Evolutionary conservation across 2,888 invertebrate genomes (phyloP).

Genomic region (Crepidodera aurea): DNA sequence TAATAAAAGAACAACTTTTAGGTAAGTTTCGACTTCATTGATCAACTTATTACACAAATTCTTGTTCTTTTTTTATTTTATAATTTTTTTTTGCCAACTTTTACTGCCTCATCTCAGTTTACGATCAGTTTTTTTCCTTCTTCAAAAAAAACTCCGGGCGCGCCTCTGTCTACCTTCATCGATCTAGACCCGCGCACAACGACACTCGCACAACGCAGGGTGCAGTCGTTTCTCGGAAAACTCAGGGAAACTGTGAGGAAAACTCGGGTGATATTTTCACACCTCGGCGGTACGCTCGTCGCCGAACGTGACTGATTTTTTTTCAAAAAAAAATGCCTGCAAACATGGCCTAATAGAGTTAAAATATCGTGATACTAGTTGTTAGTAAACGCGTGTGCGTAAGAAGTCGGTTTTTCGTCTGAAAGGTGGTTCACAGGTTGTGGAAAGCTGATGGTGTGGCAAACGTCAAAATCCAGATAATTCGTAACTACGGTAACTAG

Average conservation of each 20-base stretch:
- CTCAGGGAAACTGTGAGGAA: constrained; percentile 16
- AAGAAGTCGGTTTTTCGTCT: not conserved
- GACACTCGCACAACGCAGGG: constrained; percentile 22
- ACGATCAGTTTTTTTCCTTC: not conserved
- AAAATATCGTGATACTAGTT: constrained; percentile 5
- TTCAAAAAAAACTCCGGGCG: not conserved
- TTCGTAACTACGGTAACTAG: constrained; percentile 12
- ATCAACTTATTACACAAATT: no score
- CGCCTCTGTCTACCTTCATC: constrained; percentile 23
- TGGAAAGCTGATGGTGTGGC: constrained; percentile 9
- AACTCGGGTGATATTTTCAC: constrained; percentile 21
- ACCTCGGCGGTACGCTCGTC: constrained; percentile 26
- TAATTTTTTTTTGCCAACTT: not conserved
- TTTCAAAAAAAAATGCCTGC: constrained; percentile 10
- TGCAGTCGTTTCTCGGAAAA: constrained; percentile 33
- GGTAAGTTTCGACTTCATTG: no score
- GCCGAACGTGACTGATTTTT: constrained; percentile 7
- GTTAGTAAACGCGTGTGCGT: not conserved
- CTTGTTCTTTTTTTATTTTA: no score
- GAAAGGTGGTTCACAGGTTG: constrained; percentile 16
- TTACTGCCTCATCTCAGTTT: not conserved
- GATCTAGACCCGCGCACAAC: constrained; percentile 27
- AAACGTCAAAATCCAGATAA: constrained; percentile 17
- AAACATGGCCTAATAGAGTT: constrained; percentile 13
- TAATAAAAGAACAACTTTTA: no score